Base-by-base conservation (phyloP, 2,113 vertebrate species). In the Gallinago media region DNA sequence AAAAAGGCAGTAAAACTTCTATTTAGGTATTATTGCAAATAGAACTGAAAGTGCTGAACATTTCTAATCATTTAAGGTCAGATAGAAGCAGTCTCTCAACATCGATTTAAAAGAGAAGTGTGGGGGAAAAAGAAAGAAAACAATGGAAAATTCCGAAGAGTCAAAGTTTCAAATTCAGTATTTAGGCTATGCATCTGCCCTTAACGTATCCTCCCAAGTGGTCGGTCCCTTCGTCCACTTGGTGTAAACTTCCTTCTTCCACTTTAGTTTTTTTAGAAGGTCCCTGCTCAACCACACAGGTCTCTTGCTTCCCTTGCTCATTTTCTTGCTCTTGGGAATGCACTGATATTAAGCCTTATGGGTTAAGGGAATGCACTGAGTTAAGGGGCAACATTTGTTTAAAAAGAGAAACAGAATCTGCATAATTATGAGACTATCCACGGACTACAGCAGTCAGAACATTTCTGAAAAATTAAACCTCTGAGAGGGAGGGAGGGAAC, bases 381-480 rank as follows among this genome's bases (percentile, higher is more conserved):
- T 40, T 72, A 71, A 72, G 59, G 67, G 42, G 59, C 65, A 70
- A 40, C 23, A 63, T 59, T 74, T 55, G 26, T 80, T 92, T 74
- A 40, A 93, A 92, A 91, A 4, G 22, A 90, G 40, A 65, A 91
- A 59, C 50, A 77, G 63, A 84, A 34, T 38, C 75, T 44, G 55
- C 50, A 54, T 85, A 77, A 92, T 77, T 96, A 68, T 44, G 40
- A 88, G 71, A 34, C 52, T 85, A 67, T 56, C 42, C 84, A 59
- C 40, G 86, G 85, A 84, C 47, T 27, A 34, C 38, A 77, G 59
- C 54, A 76, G 63, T 56, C 55, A 86, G 88, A 85, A 62, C 34
- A 77, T 63, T 80, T 73, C 83, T 92, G 88, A 93, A 90, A 91
- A 85, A 86, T 77, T 84, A 74, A 94, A 84, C 22, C 26, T 71